Percentiles rank a stretch among this genome's conserved stretches.
Evolutionary conservation across 2,888 invertebrate species (phyloP).

Genomic region (Chalcosyrphus nemorum): DNA sequence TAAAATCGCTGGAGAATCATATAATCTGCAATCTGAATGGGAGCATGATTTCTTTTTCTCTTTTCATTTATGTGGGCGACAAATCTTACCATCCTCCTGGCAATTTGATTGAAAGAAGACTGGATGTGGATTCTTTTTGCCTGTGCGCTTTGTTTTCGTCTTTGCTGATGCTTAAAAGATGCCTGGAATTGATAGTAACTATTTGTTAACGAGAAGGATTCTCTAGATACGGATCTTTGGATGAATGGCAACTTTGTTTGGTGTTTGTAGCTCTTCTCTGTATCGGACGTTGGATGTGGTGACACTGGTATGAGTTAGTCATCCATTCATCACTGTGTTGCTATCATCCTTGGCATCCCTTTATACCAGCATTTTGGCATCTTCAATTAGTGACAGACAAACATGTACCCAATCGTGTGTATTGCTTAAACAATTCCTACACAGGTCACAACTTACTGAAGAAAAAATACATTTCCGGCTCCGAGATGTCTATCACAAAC

Average conservation of each 20-base stretch:
- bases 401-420: conserved; percentile 57
- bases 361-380: conserved; percentile 54
- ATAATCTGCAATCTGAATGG: conserved; percentile 54
- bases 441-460: conserved; percentile 51
- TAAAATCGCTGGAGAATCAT: conserved; percentile 56
- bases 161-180: conserved; percentile 70
- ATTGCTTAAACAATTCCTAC: conserved; percentile 48
- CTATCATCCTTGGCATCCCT: conserved; percentile 38
- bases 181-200: conserved; percentile 71
- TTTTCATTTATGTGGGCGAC: conserved; percentile 49
- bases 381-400: conserved; percentile 69
- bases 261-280: conserved; percentile 29
- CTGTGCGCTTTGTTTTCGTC: conserved; percentile 51
- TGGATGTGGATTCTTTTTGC: conserved; percentile 37
- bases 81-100: conserved; percentile 44
- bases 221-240: conserved; percentile 59
- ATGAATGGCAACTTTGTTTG: conserved; percentile 45
- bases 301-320: conserved; percentile 38
- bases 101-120: conserved; percentile 66
- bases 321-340: conserved; percentile 64
- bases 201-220: conserved; percentile 72
- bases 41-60: conserved; percentile 48
- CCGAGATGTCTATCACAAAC: conserved; percentile 71
- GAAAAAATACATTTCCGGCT: conserved; percentile 62
- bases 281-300: neutral